These are phyloP conservation scores for Macropus fuliginosus DNA, from an alignment of 2,797 vertebrate genomes.

Conservation along the genomic window DNA sequence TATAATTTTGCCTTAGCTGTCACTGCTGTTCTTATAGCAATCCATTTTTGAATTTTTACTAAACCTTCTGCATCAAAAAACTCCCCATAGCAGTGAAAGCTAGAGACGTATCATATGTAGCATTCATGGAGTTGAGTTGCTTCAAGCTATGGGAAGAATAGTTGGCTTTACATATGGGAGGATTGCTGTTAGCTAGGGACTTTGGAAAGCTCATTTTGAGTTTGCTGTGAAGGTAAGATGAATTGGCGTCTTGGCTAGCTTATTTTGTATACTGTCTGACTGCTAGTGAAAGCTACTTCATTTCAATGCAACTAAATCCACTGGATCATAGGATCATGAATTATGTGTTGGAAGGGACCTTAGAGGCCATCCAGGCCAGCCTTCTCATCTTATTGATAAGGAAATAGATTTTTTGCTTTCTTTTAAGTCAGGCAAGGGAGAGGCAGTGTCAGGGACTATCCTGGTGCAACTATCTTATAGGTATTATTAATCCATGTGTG, in stretches of 20 bases:
- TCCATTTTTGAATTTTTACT: neutral
- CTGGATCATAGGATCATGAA: neutral
- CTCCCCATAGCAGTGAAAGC: neutral
- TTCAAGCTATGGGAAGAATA: neutral
- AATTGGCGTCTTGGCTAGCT: neutral
- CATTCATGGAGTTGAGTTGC: neutral
- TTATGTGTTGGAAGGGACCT: neutral
- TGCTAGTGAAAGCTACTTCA: neutral
- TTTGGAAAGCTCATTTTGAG: neutral
- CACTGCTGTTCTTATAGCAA: neutral
- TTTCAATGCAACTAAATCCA: neutral
- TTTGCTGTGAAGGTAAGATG: neutral
- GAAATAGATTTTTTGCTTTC: neutral
- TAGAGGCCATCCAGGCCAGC: neutral
- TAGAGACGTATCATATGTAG: neutral
- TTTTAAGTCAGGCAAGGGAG: neutral
- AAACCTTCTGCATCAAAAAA: slow-evolving; percentile 39
- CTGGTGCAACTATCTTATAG: neutral
- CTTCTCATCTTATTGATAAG: neutral
- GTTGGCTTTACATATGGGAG: neutral
- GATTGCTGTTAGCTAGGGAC: neutral
- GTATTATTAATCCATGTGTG: neutral
- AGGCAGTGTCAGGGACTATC: neutral
- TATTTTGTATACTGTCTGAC: neutral
- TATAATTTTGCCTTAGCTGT: slow-evolving; percentile 24